Base-by-base conservation (phyloP, 2,113 vertebrate species). In the Sinocyclocheilus anophthalmus region DNA sequence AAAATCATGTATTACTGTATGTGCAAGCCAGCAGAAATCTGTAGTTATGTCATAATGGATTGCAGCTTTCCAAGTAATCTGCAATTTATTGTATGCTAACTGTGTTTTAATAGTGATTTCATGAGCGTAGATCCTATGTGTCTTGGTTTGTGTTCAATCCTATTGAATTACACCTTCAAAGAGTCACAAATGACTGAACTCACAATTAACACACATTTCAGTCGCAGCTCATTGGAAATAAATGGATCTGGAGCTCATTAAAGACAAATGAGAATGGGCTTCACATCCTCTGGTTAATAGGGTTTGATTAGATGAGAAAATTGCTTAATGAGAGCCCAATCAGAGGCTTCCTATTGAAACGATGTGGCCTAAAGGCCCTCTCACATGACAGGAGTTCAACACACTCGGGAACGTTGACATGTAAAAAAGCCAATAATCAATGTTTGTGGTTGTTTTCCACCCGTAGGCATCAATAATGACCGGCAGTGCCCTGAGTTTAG, bases 391-490 rank as follows among this genome's bases (percentile, higher is more conserved):
- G 18, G 39, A 26, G 22, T 63, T 45, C 22, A 45, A 22, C 11
- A 11, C 30, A 59, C 30, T 59, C 3, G 5, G 7, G 37, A 76
- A 50, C 9, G 4, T 14, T 30, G 48, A 16, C 76, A 18, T 53
- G 75, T 48, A 33, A 70, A 5, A 67, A 26, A 26, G 14, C 48
- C 57, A 26, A 37, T 26, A 70, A 63, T 83, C 37, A 61, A 10
- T 50, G 20, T 26, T 67, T 76, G 14, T 81, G 42, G 24, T 16
- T 42, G 55, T 76, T 18, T 63, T 80, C 6, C 6, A 0, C 76
- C 87, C 30, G 0, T 92, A 99, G 98, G 97, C 97, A 0, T 98
- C 97, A 85, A 98, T 99, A 92, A 98, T 98, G 98, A 97, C 96
- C 0, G 97, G 98, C 85, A 95, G 95, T 0, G 96, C 97, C 83